These are phyloP conservation scores for Phacellophora camtschatica DNA, from an alignment of 30 jellyfish, hydroid and myxozoan genomes.

Conservation along the genomic window DNA sequence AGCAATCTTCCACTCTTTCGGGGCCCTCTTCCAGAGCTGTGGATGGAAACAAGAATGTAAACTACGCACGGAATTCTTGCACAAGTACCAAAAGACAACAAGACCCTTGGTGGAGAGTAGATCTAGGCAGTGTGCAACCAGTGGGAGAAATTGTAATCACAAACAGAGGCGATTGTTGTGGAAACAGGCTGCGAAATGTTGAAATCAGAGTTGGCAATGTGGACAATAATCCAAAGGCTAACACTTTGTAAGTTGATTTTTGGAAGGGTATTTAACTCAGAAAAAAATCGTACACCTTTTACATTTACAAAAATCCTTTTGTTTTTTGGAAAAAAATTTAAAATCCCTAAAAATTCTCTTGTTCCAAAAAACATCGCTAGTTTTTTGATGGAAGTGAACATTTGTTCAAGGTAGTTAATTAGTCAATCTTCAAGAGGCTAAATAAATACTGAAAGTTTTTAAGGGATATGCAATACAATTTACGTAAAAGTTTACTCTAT, in stretches of 20 bases:
- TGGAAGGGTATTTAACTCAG: background rate
- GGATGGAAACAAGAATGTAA: conserved; percentile 31
- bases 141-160: conserved; percentile 16
- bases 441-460: too few relatives aligned
- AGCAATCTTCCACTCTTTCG: conserved; percentile 43
- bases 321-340: too few relatives aligned
- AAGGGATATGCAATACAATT: too few relatives aligned
- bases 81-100: conserved; percentile 23
- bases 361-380: too few relatives aligned
- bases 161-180: conserved; percentile 57
- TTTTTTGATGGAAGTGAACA: too few relatives aligned
- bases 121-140: conserved; percentile 22
- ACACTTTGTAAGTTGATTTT: conserved; percentile 33
- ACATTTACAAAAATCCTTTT: too few relatives aligned
- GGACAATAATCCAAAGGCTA: conserved; percentile 17
- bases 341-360: too few relatives aligned
- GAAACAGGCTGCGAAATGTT: conserved; percentile 26
- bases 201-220: conserved; percentile 51
- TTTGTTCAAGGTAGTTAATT: too few relatives aligned
- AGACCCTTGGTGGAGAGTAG: conserved; percentile 69
- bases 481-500: too few relatives aligned
- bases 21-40: conserved; percentile 54
- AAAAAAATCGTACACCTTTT: background rate
- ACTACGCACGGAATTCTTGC: conserved; percentile 12
- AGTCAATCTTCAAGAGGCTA: too few relatives aligned